Conservation (phyloP, 2,888 invertebrate genomes). For the Eulithis testata region DNA sequence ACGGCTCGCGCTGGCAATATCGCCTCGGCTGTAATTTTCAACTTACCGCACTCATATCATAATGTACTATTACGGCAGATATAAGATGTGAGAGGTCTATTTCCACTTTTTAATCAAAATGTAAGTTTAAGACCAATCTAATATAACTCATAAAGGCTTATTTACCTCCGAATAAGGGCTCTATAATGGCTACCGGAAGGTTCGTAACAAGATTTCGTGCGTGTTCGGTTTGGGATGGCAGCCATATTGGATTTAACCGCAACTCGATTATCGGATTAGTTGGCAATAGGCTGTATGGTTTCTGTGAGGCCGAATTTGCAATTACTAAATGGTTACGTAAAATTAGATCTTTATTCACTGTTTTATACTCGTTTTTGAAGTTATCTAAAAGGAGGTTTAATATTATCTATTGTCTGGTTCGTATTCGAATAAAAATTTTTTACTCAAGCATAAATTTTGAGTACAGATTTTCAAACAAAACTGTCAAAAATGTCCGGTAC, state of each 20-base stretch:
- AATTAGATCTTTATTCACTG: too few species aligned
- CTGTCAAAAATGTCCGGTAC: too few species aligned
- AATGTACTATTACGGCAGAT: too few species aligned
- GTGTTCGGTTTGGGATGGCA: constrained; percentile 44
- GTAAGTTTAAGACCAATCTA: constrained; percentile 7
- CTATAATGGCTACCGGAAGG: constrained; percentile 9
- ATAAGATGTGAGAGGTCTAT: constrained; percentile 20
- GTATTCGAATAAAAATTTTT: too few species aligned
- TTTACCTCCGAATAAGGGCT: constrained; percentile 9
- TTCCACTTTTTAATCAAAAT: constrained; percentile 1
- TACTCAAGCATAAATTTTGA: too few species aligned
- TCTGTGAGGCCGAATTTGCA: constrained; percentile 42
- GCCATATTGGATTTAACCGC: constrained; percentile 66
- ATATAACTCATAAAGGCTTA: neutral
- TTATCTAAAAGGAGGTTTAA: too few species aligned
- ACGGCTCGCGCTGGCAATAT: too few species aligned
- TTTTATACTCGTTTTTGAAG: too few species aligned
- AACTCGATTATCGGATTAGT: constrained; percentile 66
- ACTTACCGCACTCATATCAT: too few species aligned
- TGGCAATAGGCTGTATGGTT: constrained; percentile 53
- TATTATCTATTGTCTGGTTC: too few species aligned
- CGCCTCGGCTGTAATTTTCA: too few species aligned
- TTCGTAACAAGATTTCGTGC: constrained; percentile 35
- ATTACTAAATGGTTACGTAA: constrained; percentile 19
- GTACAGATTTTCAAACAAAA: too few species aligned